These are phyloP conservation scores for Ophonus ardosiacus DNA, from an alignment of 2,888 invertebrate genomes.

Conservation along the genomic window DNA sequence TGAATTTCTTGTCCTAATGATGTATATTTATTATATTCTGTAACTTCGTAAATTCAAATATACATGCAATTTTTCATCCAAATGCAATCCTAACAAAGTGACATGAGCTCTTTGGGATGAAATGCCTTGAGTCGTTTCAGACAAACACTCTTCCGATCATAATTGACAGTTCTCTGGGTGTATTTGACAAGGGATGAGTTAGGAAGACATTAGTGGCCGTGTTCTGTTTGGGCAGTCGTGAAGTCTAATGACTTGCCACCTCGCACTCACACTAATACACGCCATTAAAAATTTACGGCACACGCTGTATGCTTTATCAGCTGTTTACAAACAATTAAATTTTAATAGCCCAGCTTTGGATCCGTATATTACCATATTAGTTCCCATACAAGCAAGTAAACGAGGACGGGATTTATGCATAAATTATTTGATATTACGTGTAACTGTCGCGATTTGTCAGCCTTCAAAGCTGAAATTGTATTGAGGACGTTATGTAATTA, in stretches of 20 bases:
- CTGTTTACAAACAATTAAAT: constrained; percentile 60
- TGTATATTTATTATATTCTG: no score
- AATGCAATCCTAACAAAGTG: not conserved
- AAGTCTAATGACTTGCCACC: constrained; percentile 49
- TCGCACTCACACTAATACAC: constrained; percentile 19
- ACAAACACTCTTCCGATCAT: not conserved
- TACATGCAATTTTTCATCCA: no score
- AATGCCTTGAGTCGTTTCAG: not conserved
- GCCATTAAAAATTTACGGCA: constrained; percentile 57
- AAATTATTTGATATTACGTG: constrained; percentile 27
- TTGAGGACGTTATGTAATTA: constrained; percentile 9
- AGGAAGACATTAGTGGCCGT: constrained; percentile 8
- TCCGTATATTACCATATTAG: constrained; percentile 47
- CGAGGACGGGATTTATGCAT: not conserved
- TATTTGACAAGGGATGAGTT: not conserved
- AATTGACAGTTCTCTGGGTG: not conserved
- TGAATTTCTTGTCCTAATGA: no score
- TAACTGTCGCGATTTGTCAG: constrained; percentile 1
- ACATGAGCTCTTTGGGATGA: not conserved
- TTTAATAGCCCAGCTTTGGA: constrained; percentile 48
- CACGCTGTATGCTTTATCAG: constrained; percentile 49
- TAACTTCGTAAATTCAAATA: no score
- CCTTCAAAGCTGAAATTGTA: constrained; percentile 2
- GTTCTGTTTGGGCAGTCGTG: constrained; percentile 28
- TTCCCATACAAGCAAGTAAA: not conserved